These are phyloP conservation scores for Dicaeum eximium DNA, from an alignment of 2,113 vertebrate genomes.

Conservation along the genomic window DNA sequence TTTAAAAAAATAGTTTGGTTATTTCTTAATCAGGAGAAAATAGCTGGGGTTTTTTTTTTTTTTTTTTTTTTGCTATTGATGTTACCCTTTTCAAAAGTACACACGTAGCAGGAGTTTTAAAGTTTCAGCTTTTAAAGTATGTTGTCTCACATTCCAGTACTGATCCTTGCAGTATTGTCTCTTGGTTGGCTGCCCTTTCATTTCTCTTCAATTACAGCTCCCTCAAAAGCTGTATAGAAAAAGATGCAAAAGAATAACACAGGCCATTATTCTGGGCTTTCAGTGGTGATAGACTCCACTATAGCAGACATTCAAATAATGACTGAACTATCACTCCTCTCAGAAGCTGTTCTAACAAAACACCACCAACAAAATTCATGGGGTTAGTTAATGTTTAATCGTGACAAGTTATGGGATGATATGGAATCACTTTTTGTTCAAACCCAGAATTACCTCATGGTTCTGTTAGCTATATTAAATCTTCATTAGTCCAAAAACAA, in stretches of 20 bases:
- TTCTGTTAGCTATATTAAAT: slow-evolving; percentile 43
- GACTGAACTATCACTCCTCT: slow-evolving; percentile 5
- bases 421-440: slow-evolving; percentile 40
- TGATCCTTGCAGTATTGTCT: slow-evolving; percentile 47
- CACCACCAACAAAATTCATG: not conserved
- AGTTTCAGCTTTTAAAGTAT: slow-evolving; percentile 38
- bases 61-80: not conserved
- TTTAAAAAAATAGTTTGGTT: not conserved
- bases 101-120: not conserved
- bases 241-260: slow-evolving; percentile 60
- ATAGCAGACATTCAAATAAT: slow-evolving; percentile 15
- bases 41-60: not conserved
- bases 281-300: slow-evolving; percentile 33
- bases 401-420: slow-evolving; percentile 26
- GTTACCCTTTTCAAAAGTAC: not conserved
- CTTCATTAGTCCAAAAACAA: slow-evolving; percentile 53
- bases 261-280: slow-evolving; percentile 51
- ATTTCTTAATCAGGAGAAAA: not conserved
- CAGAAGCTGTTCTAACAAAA: slow-evolving; percentile 23
- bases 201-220: slow-evolving; percentile 58
- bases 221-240: slow-evolving; percentile 55
- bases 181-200: slow-evolving; percentile 46
- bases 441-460: slow-evolving; percentile 24
- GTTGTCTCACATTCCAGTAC: slow-evolving; percentile 41
- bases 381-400: not conserved